A percentile compares a stretch with the other conserved stretches of the same genome.
These are phyloP conservation scores for Leucophenga maculata DNA, from an alignment of 2,888 invertebrate species.

Conservation along the genomic window DNA sequence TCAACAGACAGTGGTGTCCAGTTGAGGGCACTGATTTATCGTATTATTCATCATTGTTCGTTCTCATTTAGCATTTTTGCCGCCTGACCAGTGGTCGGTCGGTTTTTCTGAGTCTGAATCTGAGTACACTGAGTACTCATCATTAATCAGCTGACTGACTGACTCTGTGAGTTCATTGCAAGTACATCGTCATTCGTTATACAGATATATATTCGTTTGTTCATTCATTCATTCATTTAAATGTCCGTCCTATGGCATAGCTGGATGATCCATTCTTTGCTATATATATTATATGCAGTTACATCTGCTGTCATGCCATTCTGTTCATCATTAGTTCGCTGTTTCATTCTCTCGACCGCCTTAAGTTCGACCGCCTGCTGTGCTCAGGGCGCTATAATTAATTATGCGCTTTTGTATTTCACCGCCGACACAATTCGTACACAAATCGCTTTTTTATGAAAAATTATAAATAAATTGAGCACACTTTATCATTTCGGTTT, in stretches of 20 bases:
- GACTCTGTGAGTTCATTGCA: conserved; percentile 24
- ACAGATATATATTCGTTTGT: not conserved
- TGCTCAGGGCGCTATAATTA: conserved; percentile 63
- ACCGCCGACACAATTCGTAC: conserved; percentile 52
- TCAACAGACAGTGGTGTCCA: conserved; percentile 46
- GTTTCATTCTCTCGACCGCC: conserved; percentile 2
- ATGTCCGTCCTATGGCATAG: too few species aligned
- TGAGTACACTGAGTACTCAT: conserved; percentile 44
- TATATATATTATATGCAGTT: not conserved
- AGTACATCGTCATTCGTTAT: conserved; percentile 4
- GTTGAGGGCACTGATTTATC: conserved; percentile 51
- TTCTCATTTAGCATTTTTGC: conserved; percentile 58
- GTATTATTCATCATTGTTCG: conserved; percentile 60
- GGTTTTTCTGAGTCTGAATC: not conserved
- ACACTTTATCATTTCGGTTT: conserved; percentile 63
- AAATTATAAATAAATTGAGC: conserved; percentile 63
- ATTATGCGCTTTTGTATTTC: conserved; percentile 64
- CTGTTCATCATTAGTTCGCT: conserved; percentile 57
- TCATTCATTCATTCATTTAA: conserved; percentile 6
- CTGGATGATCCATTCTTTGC: conserved; percentile 1
- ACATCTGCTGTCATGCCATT: conserved; percentile 30
- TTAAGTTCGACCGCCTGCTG: conserved; percentile 35
- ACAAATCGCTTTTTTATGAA: conserved; percentile 48
- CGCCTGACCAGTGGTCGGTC: conserved; percentile 34
- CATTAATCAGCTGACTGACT: conserved; percentile 60